Base-by-base conservation (phyloP, 2,888 invertebrate species). In the Drosophila flavopinicola region DNA sequence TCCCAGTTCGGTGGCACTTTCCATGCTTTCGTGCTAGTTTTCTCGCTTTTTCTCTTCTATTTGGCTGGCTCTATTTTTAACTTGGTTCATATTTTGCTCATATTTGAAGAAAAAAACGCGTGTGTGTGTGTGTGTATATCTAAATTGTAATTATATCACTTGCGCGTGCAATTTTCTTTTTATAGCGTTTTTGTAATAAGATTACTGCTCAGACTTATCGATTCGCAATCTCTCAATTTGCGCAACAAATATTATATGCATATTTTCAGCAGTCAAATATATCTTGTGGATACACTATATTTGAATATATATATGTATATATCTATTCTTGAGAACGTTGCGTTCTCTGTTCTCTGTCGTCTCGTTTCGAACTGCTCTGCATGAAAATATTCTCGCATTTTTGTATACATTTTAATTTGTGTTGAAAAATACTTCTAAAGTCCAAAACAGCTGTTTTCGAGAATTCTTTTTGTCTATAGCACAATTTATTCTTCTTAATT, bases 71-170 rank as follows among this genome's bases (percentile, higher is more conserved):
- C 80, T 86, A 79, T 79, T 79, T 79, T 30, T 78, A 78, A 37
- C 82, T 33, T 13, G 29, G 41, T 57, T 74, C 58, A 83, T 79
- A 60, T 72, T 75, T 70, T 60, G 67, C 9, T 29, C 67, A 38
- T 57, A 63, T 68, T n/a, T n/a, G n/a, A n/a, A 56, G 45, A 63
- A 63, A 72, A 51, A 23, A n/a, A n/a, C n/a, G n/a, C n/a, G n/a
- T n/a, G n/a, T n/a, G n/a, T n/a, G n/a, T 7, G 0, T 24, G 39
- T 54, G 20, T 42, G 10, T 37, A 42, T 56, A 61, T 59, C 13
- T n/a, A 41, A 23, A 37, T 20, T 66, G 60, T 66, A 79, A 79
- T 79, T 79, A 79, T 79, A 82, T 79, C 79, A 85, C 73, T 60
- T 82, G 65, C 27, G 42, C 27, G 29, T 72, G 72, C 72, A 71